These are phyloP conservation scores for Drosophila kurseongensis DNA, from an alignment of 1,140 invertebrate species.

Conservation along the genomic window DNA sequence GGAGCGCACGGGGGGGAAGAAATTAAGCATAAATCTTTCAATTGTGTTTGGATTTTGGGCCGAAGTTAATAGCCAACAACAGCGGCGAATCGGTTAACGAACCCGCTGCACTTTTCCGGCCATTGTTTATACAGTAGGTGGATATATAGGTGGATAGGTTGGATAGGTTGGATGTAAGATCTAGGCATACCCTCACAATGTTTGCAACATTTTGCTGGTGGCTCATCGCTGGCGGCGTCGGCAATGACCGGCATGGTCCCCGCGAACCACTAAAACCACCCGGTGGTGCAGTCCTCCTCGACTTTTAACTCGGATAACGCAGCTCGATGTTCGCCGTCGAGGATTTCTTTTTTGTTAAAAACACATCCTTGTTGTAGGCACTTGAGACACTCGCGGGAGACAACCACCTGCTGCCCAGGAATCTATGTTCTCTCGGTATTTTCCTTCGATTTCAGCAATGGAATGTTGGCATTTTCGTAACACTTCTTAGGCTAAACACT, in stretches of 20 bases:
- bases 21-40: conserved; percentile 80
- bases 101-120: conserved; percentile 53
- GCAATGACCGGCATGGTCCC: conserved; percentile 84
- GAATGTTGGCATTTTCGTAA: conserved; percentile 41
- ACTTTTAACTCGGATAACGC: neutral
- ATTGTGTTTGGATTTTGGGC: conserved; percentile 75
- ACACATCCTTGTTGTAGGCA: conserved; percentile 17
- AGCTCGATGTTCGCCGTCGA: conserved; percentile 1
- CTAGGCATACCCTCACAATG: conserved; percentile 84
- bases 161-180: conserved; percentile 59
- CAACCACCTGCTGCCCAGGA: conserved; percentile 27
- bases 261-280: conserved; percentile 36
- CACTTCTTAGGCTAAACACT: conserved; percentile 32
- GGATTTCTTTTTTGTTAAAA: neutral
- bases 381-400: conserved; percentile 21
- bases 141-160: conserved; percentile 3
- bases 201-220: conserved; percentile 85
- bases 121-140: conserved; percentile 9
- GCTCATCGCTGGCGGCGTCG: conserved; percentile 83
- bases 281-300: conserved; percentile 7
- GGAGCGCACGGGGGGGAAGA: conserved; percentile 19
- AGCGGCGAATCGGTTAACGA: conserved; percentile 68
- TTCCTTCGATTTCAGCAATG: conserved; percentile 14
- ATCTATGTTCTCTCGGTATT: conserved; percentile 17
- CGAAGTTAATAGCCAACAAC: conserved; percentile 67